Base-by-base conservation (phyloP, 2,113 vertebrate species). In the Ceyx margarethae region DNA sequence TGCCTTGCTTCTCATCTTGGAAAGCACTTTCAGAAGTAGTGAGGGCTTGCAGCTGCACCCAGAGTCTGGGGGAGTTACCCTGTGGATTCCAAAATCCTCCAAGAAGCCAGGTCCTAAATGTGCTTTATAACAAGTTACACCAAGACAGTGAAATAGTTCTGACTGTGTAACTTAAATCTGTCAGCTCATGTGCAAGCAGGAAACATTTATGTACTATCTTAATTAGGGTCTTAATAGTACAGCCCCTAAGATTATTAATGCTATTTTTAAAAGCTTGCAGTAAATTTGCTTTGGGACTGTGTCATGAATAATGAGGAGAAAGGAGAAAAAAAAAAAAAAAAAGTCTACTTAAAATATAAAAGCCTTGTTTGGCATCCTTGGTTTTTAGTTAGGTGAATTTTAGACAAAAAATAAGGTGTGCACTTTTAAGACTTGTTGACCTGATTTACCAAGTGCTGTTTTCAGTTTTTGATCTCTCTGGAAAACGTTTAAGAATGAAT, bases 261-360 rank as follows among this genome's bases (percentile, higher is more conserved):
- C 93, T 95, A 93, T 87, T 96, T 96, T 95, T 91, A 93, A 60
- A 83, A 83, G 10, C 68, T 62, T 78, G 33, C 58, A 75, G 33
- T 75, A 88, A 84, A 94, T 89, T 84, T 93, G 86, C 73, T 87
- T 68, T 84, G 85, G 88, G 90, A 93, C 83, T 72, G 7, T 66
- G 33, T 56, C 26, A 54, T 43, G 91, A 85, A 60, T 75, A 84
- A 94, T 81, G 85, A 90, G 15, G 12, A 81, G 73, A 72, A 86
- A 48, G 33, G 31, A 68, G 88, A 37, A 93, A 84, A 81, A 48
- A n/a, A n/a, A 68, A 90, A 93, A 84, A 81, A 57, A 40, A 5
- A 56, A 1, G 5, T 64, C 35, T 64, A 2, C 45, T 85, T 81
- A 31, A 17, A n/a, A 12, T 60, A 77, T 60, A 62, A 88, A 54